A percentile compares a stretch with the other conserved stretches of the same genome.
These are phyloP conservation scores for Spisula subtruncata DNA, from an alignment of 2,888 invertebrate genomes.

Conservation along the genomic window DNA sequence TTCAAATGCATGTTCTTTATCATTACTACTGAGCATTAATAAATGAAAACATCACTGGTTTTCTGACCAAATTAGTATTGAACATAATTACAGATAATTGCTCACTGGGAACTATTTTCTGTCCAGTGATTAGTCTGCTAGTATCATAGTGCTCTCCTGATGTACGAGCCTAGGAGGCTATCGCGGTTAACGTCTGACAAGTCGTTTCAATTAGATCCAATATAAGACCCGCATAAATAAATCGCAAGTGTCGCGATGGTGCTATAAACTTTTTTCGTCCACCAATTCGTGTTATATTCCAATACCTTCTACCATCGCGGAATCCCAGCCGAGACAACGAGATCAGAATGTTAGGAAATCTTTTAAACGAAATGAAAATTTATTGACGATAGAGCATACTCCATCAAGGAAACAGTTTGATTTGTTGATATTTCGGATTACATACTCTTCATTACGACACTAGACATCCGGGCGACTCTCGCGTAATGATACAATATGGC, in stretches of 20 bases:
- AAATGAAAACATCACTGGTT: no score
- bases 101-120: no score
- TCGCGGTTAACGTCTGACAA: not conserved
- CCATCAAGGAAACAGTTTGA: not conserved
- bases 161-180: no score
- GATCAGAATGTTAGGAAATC: not conserved
- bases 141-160: no score
- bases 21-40: no score
- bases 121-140: no score
- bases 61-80: no score
- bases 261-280: not conserved
- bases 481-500: constrained; percentile 54
- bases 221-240: not conserved
- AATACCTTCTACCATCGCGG: not conserved
- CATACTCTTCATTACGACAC: constrained; percentile 41
- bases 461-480: constrained; percentile 49
- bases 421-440: constrained; percentile 48
- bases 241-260: constrained; percentile 4
- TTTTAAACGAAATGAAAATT: constrained; percentile 17
- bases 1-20: no score
- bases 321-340: not conserved
- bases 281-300: no score
- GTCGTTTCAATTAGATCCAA: not conserved
- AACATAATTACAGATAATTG: no score
- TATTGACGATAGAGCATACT: constrained; percentile 1